These are phyloP conservation scores for Ditylenchus dipsaci DNA, from an alignment of 1,140 invertebrate genomes.

Conservation along the genomic window DNA sequence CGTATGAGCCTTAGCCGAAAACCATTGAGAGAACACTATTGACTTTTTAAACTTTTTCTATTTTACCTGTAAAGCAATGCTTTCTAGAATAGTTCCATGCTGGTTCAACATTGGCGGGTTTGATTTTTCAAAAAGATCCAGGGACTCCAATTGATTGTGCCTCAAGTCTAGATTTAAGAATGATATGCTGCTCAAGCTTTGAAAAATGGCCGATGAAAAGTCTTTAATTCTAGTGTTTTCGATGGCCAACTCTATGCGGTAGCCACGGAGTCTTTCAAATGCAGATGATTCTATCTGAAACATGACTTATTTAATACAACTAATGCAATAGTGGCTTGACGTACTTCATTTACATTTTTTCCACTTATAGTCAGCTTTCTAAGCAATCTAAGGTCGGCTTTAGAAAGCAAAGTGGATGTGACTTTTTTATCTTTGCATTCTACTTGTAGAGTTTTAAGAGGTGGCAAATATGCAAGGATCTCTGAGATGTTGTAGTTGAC, in stretches of 20 bases:
- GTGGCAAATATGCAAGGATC: slow-evolving; percentile 33
- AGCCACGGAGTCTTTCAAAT: slow-evolving; percentile 30
- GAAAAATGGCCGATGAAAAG: slow-evolving; percentile 31
- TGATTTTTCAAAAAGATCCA: slow-evolving; percentile 15
- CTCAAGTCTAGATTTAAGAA: slow-evolving; percentile 19
- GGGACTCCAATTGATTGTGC: slow-evolving; percentile 28
- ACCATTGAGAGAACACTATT: no score
- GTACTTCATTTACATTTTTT: slow-evolving; percentile 24
- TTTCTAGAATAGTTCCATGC: slow-evolving; percentile 35
- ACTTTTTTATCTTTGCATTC: slow-evolving; percentile 16
- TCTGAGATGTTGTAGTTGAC: slow-evolving; percentile 27
- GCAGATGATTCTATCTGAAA: slow-evolving; percentile 25
- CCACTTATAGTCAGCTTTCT: slow-evolving; percentile 32
- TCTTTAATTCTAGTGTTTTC: slow-evolving; percentile 25
- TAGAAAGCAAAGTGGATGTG: slow-evolving; percentile 17
- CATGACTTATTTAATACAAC: background rate
- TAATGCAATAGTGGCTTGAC: no score
- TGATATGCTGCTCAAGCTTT: slow-evolving; percentile 26
- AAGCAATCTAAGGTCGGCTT: slow-evolving; percentile 32
- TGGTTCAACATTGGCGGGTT: slow-evolving; percentile 26
- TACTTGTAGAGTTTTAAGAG: slow-evolving; percentile 32
- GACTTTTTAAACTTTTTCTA: no score
- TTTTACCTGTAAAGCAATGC: slow-evolving; percentile 26
- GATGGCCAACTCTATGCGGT: slow-evolving; percentile 20
- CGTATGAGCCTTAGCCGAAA: no score